Conservation (phyloP, 64 coral and sea anemone species). For the Montipora capricornis region DNA sequence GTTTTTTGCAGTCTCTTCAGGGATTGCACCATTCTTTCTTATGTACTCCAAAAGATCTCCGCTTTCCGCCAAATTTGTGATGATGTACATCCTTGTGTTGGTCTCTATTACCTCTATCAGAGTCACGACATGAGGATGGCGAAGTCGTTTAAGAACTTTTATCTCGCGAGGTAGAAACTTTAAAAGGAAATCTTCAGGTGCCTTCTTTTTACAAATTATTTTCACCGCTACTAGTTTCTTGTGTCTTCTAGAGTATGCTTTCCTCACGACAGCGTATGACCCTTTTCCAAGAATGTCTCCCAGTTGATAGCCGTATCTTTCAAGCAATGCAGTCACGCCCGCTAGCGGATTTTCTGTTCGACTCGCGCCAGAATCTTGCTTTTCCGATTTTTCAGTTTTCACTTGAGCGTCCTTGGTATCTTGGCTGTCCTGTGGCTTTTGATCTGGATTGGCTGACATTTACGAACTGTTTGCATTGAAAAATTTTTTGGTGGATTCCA, state of each 20-base stretch:
- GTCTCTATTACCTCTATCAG: slow-evolving; percentile 98
- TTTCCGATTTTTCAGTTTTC: slow-evolving; percentile 51
- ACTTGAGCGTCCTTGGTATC: neutral
- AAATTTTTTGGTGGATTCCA: neutral
- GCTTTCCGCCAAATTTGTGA: slow-evolving; percentile 89
- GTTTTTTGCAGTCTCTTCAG: slow-evolving; percentile 54
- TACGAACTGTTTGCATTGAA: slow-evolving; percentile 21
- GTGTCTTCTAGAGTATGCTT: slow-evolving; percentile 92
- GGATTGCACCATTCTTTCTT: slow-evolving; percentile 78
- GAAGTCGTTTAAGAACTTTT: slow-evolving; percentile 91
- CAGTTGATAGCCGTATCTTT: slow-evolving; percentile 93
- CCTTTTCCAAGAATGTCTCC: slow-evolving; percentile 98
- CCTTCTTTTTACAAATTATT: slow-evolving; percentile 99
- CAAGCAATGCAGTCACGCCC: slow-evolving; percentile 86
- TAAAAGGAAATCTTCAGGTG: slow-evolving; percentile 93
- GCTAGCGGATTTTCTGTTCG: slow-evolving; percentile 53
- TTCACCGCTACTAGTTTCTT: slow-evolving; percentile 93
- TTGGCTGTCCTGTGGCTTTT: neutral
- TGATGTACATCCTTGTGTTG: slow-evolving; percentile 98
- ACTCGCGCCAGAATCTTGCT: neutral
- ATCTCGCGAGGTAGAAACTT: slow-evolving; percentile 99
- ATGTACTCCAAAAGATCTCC: slow-evolving; percentile 94
- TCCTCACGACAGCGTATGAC: slow-evolving; percentile 91
- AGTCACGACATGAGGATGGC: slow-evolving; percentile 80
- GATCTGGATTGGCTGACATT: slow-evolving; percentile 44